These are phyloP conservation scores for Carpatolechia fugitivella DNA, from an alignment of 2,888 invertebrate genomes.

Conservation along the genomic window DNA sequence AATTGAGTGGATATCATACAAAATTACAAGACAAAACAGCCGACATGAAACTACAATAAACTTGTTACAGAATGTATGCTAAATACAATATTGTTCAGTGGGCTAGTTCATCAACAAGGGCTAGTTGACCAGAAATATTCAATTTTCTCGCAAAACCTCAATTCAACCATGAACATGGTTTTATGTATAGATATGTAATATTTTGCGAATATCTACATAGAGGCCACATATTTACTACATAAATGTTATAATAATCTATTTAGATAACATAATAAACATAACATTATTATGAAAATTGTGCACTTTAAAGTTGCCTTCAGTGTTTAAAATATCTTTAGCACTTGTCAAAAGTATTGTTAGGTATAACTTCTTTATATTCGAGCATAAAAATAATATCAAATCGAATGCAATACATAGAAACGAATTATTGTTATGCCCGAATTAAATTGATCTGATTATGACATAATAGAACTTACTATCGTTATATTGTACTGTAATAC, in stretches of 20 bases:
- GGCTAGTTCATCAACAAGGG: too few relatives aligned
- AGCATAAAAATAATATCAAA: neutral
- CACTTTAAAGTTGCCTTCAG: conserved; percentile 57
- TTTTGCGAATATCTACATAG: conserved; percentile 76
- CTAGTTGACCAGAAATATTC: conserved; percentile 12
- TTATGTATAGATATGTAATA: conserved; percentile 65
- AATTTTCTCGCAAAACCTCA: conserved; percentile 56
- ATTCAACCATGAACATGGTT: conserved; percentile 29
- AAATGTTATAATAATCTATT: conserved; percentile 44
- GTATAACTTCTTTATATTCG: neutral
- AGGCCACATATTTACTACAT: conserved; percentile 69
- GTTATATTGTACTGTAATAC: conserved; percentile 1
- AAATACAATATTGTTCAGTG: too few relatives aligned
- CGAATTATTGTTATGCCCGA: neutral
- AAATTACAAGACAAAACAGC: too few relatives aligned
- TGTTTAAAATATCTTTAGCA: conserved; percentile 36
- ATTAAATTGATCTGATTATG: conserved; percentile 13
- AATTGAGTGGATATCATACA: too few relatives aligned
- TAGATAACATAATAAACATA: conserved; percentile 49
- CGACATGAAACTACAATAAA: too few relatives aligned
- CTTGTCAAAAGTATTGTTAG: conserved; percentile 33
- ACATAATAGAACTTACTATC: neutral
- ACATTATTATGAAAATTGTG: conserved; percentile 46
- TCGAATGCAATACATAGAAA: neutral
- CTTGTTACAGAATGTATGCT: too few relatives aligned